A percentile compares a stretch with the other conserved stretches of the same genome.
phyloP scores from a whole-genome alignment of 2,888 invertebrate genomes.

The Phortica magna region DNA sequence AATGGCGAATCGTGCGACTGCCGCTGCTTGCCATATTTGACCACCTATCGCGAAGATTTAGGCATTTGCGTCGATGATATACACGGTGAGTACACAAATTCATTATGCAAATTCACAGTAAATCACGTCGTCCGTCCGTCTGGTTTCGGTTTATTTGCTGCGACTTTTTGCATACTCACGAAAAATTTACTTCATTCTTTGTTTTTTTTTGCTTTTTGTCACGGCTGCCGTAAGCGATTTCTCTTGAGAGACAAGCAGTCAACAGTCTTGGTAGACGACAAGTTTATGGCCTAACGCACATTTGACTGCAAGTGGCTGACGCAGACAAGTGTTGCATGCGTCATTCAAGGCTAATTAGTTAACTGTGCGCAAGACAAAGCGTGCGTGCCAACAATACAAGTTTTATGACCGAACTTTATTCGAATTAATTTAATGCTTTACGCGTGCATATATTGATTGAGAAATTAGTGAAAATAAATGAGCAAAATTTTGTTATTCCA shows the following conservation, averaged over 20 bases:
- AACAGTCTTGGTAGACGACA: not conserved
- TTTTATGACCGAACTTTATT: too few species aligned
- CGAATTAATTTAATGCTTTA: too few species aligned
- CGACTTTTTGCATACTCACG: not conserved
- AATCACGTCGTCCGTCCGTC: not conserved
- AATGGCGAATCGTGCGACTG: conserved; percentile 82
- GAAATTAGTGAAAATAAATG: too few species aligned
- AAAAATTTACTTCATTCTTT: conserved; percentile 18
- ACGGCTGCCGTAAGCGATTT: conserved; percentile 22
- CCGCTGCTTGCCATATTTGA: conserved; percentile 86
- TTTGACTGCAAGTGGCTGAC: not conserved
- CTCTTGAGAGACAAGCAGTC: not conserved
- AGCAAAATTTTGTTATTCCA: too few species aligned
- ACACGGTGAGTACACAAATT: conserved; percentile 82
- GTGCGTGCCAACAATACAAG: too few species aligned
- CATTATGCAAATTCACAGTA: conserved; percentile 3
- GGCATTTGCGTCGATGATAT: conserved; percentile 91
- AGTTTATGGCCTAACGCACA: conserved; percentile 26
- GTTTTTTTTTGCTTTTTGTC: too few species aligned
- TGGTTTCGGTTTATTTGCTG: not conserved
- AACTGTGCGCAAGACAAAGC: not conserved
- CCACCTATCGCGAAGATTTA: conserved; percentile 90
- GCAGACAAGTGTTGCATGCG: not conserved
- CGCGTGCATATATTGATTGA: too few species aligned
- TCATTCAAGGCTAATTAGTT: conserved; percentile 6